phyloP scores from a whole-genome alignment of 2,888 invertebrate species.

The Frankliniella fusca region DNA sequence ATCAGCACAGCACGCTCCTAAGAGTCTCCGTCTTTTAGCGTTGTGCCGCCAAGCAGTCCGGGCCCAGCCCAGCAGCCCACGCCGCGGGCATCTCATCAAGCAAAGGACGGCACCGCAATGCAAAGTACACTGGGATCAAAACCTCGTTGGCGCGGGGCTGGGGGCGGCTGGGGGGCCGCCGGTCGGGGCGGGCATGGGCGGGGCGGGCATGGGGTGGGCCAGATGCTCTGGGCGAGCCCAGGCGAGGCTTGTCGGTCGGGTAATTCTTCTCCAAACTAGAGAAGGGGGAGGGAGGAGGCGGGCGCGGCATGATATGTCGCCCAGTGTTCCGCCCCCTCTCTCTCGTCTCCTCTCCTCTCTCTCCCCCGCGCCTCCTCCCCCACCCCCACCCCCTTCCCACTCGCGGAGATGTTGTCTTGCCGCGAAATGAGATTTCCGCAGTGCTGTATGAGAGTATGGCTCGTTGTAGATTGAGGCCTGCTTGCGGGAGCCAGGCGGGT shows the following conservation, averaged over 20 bases:
- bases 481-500: background rate
- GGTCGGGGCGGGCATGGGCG: no score
- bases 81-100: background rate
- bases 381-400: background rate
- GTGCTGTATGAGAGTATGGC: conserved; percentile 19
- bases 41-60: no score
- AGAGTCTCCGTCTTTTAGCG: background rate
- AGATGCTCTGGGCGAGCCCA: no score
- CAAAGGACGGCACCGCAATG: conserved; percentile 15
- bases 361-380: background rate
- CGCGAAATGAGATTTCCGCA: conserved; percentile 7
- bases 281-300: background rate
- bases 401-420: conserved; percentile 2
- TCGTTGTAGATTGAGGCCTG: conserved; percentile 17
- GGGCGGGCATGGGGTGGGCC: no score
- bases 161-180: background rate
- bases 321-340: background rate
- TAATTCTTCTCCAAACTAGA: conserved; percentile 12
- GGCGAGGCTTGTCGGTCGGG: background rate
- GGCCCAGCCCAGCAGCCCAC: background rate
- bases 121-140: conserved; percentile 21
- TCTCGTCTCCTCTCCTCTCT: background rate
- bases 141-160: conserved; percentile 5
- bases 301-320: background rate
- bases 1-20: background rate